Evolutionary conservation across 2,113 vertebrate species (phyloP), one percentile per base, ranked within the genome.

Genomic region (Anthoscopus minutus): DNA sequence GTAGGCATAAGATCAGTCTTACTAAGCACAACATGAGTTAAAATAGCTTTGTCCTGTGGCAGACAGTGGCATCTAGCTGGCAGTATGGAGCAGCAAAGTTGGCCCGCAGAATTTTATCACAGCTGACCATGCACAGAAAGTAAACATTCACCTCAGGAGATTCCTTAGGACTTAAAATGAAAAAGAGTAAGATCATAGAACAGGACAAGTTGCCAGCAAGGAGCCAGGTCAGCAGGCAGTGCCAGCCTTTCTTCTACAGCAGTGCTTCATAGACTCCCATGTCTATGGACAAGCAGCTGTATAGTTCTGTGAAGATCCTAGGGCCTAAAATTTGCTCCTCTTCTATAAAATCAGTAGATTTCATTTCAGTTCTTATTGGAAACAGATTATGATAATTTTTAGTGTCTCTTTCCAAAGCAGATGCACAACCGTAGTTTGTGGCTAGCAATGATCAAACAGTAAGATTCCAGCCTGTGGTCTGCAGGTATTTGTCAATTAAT

Each of bases 381-480:
- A 96, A 78, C 86, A 92, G 88, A 93, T 90, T 88, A 69, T 31
- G 76, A 78, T 94, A 61, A 69, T 65, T 90, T 96, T 76, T 74
- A 79, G 89, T 89, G 78, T 79, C 57, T 79, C 54, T 90, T 76
- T 85, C 58, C 87, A 92, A 92, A 82, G 71, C 71, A 93, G 91
- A 94, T 77, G 70, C 57, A 72, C 53, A 79, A 56, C 62, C 71
- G 73, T 33, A 83, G 56, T 82, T 67, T 5, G 13, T 87, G 94
- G 57, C 73, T 92, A 82, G 84, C 38, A 81, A 12, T 65, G 81
- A 91, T 57, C 65, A 76, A 92, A 76, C 66, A 64, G 74, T 21
- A 30, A 30, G 81, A 94, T 93, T 96, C 78, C 62, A 96, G 78
- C 65, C 77, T 76, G 73, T 64, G 78, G 62, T 81, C 73, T 89